A percentile compares a stretch with the other conserved stretches of the same genome.
These are phyloP conservation scores for Penelope pileata DNA, from an alignment of 2,113 vertebrate species.

Conservation along the genomic window DNA sequence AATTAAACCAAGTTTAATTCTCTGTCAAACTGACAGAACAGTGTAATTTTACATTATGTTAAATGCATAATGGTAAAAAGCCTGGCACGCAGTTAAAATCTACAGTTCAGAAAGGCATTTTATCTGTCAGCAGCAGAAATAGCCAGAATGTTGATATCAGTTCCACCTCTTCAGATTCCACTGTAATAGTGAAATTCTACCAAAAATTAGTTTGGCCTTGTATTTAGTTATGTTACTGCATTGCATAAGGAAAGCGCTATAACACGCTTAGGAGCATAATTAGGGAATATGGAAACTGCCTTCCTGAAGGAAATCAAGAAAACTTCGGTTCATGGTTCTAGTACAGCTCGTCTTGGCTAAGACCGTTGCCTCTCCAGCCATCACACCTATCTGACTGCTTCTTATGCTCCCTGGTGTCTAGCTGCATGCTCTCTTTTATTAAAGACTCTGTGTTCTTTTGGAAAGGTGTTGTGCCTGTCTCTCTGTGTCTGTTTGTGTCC, in stretches of 20 bases:
- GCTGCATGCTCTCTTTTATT: background rate
- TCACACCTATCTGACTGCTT: background rate
- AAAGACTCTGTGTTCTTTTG: background rate
- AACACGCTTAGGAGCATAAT: background rate
- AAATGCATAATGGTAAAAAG: background rate
- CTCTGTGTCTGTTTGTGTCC: background rate
- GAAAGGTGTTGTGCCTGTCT: rapidly evolving
- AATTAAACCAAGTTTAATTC: background rate
- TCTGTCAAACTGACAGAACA: background rate
- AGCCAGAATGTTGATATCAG: background rate
- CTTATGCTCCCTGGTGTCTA: background rate
- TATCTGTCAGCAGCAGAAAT: background rate
- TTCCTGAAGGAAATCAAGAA: background rate
- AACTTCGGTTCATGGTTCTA: background rate
- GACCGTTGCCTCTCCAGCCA: background rate
- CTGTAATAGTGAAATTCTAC: background rate
- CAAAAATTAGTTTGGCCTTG: background rate
- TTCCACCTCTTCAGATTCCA: background rate
- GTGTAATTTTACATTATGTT: background rate
- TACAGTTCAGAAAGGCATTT: background rate
- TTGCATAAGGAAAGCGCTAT: background rate
- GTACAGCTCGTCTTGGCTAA: background rate
- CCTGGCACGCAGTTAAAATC: background rate
- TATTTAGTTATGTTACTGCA: background rate
- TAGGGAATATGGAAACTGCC: background rate